Percentiles rank a stretch among this genome's conserved stretches.
These are phyloP conservation scores for Trochalopteron elliotii DNA, from an alignment of 2,113 vertebrate genomes.

Conservation along the genomic window DNA sequence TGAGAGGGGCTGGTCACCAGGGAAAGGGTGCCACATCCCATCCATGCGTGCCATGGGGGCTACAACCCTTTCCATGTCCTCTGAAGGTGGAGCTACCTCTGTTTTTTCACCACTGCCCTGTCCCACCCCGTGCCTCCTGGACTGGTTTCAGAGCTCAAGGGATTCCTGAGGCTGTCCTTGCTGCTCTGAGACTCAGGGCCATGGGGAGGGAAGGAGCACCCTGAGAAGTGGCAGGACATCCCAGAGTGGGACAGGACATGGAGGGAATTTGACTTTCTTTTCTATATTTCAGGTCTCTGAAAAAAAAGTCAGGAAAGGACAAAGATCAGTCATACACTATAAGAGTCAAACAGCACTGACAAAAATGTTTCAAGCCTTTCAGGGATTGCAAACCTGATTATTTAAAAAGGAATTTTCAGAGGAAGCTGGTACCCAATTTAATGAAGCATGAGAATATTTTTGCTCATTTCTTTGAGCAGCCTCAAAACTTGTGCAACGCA, in stretches of 20 bases:
- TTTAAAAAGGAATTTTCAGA: background rate
- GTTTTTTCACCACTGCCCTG: background rate
- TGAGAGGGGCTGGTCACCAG: background rate
- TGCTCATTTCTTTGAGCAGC: background rate
- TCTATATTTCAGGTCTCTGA: background rate
- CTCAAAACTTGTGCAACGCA: background rate
- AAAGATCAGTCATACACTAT: background rate
- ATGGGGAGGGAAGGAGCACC: background rate
- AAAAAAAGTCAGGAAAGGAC: background rate
- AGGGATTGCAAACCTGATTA: background rate
- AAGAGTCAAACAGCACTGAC: background rate
- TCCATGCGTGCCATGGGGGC: fast-evolving
- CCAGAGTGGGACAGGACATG: background rate
- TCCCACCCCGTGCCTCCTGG: background rate
- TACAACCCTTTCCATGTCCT: background rate
- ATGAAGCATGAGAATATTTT: background rate
- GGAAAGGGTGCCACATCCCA: background rate
- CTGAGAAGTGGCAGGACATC: background rate
- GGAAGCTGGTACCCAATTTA: background rate
- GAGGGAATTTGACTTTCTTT: background rate
- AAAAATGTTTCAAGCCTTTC: background rate
- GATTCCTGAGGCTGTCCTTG: background rate
- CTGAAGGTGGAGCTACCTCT: background rate
- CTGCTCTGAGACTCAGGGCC: background rate
- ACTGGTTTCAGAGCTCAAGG: background rate